A percentile compares a stretch with the other conserved stretches of the same genome.
Conservation (phyloP, 2,113 vertebrate species). For the Tychaedon coryphoeus region DNA sequence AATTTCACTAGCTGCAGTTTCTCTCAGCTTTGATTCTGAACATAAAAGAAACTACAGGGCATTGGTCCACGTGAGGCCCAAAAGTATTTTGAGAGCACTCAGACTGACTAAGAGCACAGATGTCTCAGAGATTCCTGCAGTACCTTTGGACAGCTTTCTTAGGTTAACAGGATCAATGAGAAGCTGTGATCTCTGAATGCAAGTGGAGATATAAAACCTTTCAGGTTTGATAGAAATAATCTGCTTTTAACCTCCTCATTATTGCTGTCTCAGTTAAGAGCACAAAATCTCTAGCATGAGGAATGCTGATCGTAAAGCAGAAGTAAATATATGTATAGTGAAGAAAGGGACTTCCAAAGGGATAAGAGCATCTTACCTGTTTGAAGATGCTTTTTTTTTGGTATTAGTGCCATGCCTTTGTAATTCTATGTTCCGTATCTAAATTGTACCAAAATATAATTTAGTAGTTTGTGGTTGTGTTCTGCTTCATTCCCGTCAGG, state of each 20-base stretch:
- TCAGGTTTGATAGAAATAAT: background rate
- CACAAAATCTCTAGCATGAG: background rate
- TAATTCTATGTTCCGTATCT: background rate
- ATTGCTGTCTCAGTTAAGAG: background rate
- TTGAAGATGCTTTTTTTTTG: slow-evolving; percentile 2
- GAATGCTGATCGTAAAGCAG: background rate
- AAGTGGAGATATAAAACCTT: background rate
- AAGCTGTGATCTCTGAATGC: background rate
- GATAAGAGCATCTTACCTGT: background rate
- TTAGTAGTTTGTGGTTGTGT: background rate
- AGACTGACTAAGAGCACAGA: background rate
- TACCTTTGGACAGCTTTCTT: background rate
- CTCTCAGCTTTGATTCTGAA: background rate
- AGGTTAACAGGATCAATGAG: background rate
- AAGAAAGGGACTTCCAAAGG: background rate
- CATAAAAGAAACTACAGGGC: background rate
- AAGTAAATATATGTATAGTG: background rate
- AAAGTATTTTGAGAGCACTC: background rate
- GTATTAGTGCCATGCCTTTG: background rate
- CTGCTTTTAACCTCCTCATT: background rate
- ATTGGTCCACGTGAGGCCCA: background rate
- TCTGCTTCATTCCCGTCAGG: background rate
- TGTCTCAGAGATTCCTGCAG: background rate
- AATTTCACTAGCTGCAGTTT: background rate
- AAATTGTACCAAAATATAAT: background rate